These are phyloP conservation scores for Calidris pugnax DNA, from an alignment of 2,113 vertebrate genomes.

Conservation along the genomic window DNA sequence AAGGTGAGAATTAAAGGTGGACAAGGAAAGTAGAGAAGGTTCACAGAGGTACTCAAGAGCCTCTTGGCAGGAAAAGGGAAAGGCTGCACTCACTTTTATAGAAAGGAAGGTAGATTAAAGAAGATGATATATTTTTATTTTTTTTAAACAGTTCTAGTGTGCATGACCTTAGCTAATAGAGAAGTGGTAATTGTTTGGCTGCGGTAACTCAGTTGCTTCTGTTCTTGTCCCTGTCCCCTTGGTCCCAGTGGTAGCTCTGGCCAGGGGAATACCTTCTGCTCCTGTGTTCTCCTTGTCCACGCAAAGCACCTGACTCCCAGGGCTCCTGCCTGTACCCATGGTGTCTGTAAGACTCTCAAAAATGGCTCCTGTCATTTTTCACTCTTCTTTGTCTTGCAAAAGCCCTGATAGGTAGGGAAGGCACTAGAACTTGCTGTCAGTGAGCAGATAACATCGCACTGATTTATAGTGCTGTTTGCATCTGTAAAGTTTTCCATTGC, in stretches of 20 bases:
- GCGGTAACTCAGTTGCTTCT: neutral
- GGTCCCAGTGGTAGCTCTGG: neutral
- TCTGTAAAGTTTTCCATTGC: slow-evolving; percentile 37
- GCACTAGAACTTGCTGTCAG: slow-evolving; percentile 15
- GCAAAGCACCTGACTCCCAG: rapidly evolving
- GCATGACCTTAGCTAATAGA: neutral
- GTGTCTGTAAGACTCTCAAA: neutral
- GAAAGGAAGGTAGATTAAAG: neutral
- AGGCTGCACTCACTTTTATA: neutral
- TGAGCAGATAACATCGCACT: neutral
- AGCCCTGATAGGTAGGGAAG: neutral
- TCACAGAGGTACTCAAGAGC: neutral
- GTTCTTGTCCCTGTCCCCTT: neutral
- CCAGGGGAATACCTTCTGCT: neutral
- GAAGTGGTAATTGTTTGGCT: neutral
- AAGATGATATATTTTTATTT: neutral
- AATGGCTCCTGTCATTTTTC: slow-evolving; percentile 32
- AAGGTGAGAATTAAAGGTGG: neutral
- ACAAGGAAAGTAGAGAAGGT: neutral
- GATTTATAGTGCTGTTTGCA: slow-evolving; percentile 5
- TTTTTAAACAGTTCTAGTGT: neutral
- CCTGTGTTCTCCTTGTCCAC: rapidly evolving
- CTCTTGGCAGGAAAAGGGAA: neutral
- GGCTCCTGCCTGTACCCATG: neutral
- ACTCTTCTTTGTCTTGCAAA: neutral